Percentiles rank a stretch among this genome's conserved stretches.
Conservation (phyloP, 2,797 vertebrate species). For the Pterois miles region DNA sequence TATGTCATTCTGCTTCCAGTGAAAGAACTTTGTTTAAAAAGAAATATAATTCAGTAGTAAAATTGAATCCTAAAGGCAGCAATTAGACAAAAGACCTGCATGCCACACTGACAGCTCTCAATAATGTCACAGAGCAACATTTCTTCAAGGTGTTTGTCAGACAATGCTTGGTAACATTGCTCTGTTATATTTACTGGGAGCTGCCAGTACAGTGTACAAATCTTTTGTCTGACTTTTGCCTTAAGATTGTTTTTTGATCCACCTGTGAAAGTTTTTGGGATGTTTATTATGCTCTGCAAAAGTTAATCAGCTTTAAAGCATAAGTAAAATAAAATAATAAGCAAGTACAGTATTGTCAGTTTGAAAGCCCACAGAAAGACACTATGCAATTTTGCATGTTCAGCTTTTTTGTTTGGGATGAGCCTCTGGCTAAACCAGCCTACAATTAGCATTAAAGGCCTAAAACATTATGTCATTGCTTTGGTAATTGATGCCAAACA, state of each 20-base stretch:
- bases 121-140: slow-evolving; percentile 1
- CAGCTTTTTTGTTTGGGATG: background rate
- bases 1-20: background rate
- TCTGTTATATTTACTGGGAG: background rate
- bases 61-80: background rate
- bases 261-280: background rate
- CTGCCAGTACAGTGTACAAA: background rate
- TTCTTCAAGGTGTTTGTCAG: background rate
- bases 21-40: background rate
- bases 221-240: background rate
- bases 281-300: background rate
- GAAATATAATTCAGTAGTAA: background rate
- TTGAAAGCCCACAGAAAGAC: background rate
- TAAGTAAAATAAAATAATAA: background rate
- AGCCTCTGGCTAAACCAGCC: background rate
- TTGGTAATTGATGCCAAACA: background rate
- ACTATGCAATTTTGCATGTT: background rate
- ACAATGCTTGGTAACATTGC: background rate
- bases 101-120: background rate
- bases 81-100: background rate
- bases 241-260: background rate
- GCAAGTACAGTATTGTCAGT: background rate
- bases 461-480: background rate
- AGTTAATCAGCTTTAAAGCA: background rate
- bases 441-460: background rate